phyloP scores from a whole-genome alignment of 2,113 vertebrate genomes.

The Phainopepla nitens region DNA sequence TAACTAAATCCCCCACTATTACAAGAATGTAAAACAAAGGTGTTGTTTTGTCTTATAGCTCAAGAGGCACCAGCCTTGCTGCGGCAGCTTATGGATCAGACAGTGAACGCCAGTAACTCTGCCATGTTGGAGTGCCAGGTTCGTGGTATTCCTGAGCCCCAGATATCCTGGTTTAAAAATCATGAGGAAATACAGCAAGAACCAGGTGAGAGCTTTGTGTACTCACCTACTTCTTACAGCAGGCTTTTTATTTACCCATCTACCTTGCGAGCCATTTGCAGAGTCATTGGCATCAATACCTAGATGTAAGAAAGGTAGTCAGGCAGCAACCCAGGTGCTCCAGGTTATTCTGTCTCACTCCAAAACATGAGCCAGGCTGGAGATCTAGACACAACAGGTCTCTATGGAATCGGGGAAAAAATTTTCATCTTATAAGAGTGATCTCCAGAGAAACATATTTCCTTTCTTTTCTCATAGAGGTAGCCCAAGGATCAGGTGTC shows the following conservation, averaged over 20 bases:
- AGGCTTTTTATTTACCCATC: background rate
- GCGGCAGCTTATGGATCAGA: conserved; percentile 79
- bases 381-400: background rate
- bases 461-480: background rate
- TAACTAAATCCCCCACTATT: background rate
- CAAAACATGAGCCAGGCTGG: background rate
- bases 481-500: background rate
- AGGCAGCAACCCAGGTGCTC: background rate
- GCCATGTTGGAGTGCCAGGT: conserved; percentile 80
- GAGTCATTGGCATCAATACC: background rate
- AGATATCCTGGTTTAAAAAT: conserved; percentile 92
- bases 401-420: background rate
- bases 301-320: background rate
- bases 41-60: conserved; percentile 74
- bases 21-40: conserved; percentile 21
- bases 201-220: conserved; percentile 79
- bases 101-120: conserved; percentile 84
- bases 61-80: conserved; percentile 84
- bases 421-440: background rate
- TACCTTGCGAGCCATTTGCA: background rate
- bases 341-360: background rate
- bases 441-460: background rate
- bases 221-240: background rate
- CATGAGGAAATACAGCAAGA: conserved; percentile 78
- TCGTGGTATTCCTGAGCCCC: conserved; percentile 81